These are phyloP conservation scores for Aeoliscus strigatus DNA, from an alignment of 2,797 vertebrate genomes.

Conservation along the genomic window DNA sequence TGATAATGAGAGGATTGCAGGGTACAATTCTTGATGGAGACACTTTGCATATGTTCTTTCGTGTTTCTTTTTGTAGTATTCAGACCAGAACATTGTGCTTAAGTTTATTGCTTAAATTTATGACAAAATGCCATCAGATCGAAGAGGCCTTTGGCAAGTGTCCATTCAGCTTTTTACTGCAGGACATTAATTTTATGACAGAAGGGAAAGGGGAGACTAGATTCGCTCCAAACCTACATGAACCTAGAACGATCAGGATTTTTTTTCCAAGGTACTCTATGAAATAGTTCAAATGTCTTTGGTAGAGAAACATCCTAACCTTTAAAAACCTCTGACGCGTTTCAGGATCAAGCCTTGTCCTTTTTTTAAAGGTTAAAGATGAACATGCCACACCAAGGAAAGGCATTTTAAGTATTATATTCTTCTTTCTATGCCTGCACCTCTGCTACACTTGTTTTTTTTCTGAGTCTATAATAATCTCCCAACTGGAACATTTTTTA, in stretches of 20 bases:
- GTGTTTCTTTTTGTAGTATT: constrained; percentile 5
- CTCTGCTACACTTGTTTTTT: no score
- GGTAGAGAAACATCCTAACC: no score
- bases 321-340: no score
- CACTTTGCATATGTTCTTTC: not conserved
- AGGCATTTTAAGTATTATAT: no score
- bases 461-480: no score
- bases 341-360: no score
- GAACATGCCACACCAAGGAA: no score
- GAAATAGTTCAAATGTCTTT: no score
- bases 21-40: constrained; percentile 5
- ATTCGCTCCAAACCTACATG: constrained; percentile 5
- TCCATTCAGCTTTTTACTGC: constrained; percentile 1
- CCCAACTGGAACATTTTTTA: no score
- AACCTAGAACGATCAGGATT: not conserved
- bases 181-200: constrained; percentile 5
- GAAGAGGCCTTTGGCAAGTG: constrained; percentile 4
- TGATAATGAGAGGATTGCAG: constrained; percentile 17
- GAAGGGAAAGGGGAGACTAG: constrained; percentile 5
- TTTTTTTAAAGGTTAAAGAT: no score
- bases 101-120: constrained; percentile 9
- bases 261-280: not conserved
- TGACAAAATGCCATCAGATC: constrained; percentile 12
- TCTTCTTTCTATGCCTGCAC: no score
- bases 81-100: not conserved